Evolutionary conservation across 2,113 vertebrate genomes (phyloP).

Genomic region (Aptenodytes forsteri): DNA sequence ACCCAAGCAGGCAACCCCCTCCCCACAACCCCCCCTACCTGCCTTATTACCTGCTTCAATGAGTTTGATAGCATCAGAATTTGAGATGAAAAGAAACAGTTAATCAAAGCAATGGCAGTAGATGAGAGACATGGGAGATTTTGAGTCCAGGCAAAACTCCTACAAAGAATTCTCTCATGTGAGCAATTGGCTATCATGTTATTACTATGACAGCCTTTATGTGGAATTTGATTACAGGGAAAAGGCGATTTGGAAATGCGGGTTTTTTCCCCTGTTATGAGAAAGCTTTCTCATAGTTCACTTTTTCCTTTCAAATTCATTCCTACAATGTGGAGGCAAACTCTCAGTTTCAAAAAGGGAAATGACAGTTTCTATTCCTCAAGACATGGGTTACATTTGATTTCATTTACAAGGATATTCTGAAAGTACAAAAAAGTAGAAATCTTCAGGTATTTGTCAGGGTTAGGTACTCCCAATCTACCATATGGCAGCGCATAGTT

Average conservation of each 20-base stretch:
- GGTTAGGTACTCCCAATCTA: not conserved
- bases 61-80: not conserved
- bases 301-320: not conserved
- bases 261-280: not conserved
- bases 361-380: not conserved
- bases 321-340: not conserved
- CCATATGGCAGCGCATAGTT: not conserved
- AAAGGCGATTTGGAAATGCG: not conserved
- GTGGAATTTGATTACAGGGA: not conserved
- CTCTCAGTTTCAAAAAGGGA: not conserved
- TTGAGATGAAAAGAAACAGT: not conserved
- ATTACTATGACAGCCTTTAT: not conserved
- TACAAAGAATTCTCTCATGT: not conserved
- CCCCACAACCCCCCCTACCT: not conserved
- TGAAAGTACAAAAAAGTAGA: not conserved
- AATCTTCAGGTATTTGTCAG: not conserved
- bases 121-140: not conserved
- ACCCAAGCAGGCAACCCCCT: not conserved
- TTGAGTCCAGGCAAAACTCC: not conserved
- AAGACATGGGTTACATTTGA: not conserved
- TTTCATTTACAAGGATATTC: not conserved
- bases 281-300: not conserved
- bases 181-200: not conserved
- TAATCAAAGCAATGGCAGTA: not conserved
- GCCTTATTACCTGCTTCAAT: not conserved